A percentile compares a stretch with the other conserved stretches of the same genome.
phyloP scores from a whole-genome alignment of 2,113 vertebrate species.

The Greenwoodochromis staneri region DNA sequence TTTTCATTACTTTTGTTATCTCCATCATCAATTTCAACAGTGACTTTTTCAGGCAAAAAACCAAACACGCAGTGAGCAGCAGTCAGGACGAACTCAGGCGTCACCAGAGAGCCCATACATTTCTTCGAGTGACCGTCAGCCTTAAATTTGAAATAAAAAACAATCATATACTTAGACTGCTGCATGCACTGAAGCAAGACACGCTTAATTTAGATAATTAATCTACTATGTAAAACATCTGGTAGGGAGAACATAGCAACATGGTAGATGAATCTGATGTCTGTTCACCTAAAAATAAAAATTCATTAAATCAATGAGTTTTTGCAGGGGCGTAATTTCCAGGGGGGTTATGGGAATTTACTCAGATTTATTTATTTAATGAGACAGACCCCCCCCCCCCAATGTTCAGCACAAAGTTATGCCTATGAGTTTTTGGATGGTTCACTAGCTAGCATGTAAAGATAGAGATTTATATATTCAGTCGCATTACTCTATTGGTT shows the following conservation, averaged over 20 bases:
- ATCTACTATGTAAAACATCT: not conserved
- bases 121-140: not conserved
- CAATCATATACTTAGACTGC: not conserved
- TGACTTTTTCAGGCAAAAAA: not conserved
- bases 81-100: conserved; percentile 58
- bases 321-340: not conserved
- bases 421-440: not conserved
- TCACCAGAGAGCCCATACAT: conserved; percentile 68
- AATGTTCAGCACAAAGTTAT: not conserved
- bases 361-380: not conserved
- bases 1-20: not conserved
- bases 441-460: not conserved
- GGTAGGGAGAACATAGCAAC: not conserved
- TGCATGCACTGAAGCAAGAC: not conserved
- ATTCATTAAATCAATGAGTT: not conserved
- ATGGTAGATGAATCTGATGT: not conserved
- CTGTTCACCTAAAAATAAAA: not conserved
- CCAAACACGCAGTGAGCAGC: conserved; percentile 70
- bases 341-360: not conserved
- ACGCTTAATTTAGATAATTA: not conserved
- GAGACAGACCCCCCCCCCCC: not conserved
- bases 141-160: not conserved
- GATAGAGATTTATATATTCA: not conserved
- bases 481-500: not conserved
- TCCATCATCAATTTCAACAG: conserved; percentile 1